Evolutionary conservation across 1,140 invertebrate genomes (phyloP).

Genomic region (Drosophila santomea): DNA sequence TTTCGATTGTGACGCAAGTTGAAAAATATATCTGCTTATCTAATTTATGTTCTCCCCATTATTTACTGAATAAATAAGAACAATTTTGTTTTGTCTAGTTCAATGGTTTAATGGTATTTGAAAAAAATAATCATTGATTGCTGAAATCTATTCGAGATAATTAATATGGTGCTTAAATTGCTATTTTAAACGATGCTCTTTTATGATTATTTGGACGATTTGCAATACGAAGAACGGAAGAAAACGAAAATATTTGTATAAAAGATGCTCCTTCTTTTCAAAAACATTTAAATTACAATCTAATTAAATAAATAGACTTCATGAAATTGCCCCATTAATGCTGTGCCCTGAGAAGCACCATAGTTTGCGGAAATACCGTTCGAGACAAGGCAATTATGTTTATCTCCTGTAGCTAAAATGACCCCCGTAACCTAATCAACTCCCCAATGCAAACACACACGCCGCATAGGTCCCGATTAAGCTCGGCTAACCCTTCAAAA

Average conservation of each 20-base stretch:
- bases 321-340: neutral
- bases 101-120: slow-evolving; percentile 4
- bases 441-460: slow-evolving; percentile 22
- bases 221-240: too few relatives aligned
- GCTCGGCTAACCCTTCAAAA: slow-evolving; percentile 43
- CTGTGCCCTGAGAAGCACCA: neutral
- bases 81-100: neutral
- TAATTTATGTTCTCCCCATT: slow-evolving; percentile 43
- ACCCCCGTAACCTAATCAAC: slow-evolving; percentile 47
- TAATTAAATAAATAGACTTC: slow-evolving; percentile 5
- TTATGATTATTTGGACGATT: neutral
- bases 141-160: neutral
- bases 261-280: neutral
- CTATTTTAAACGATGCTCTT: neutral
- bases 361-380: slow-evolving; percentile 17
- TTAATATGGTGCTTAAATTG: slow-evolving; percentile 8
- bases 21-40: slow-evolving; percentile 29
- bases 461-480: slow-evolving; percentile 18
- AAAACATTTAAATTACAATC: neutral
- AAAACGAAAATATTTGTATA: neutral
- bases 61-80: slow-evolving; percentile 37
- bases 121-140: slow-evolving; percentile 28
- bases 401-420: slow-evolving; percentile 41
- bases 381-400: slow-evolving; percentile 35
- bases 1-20: slow-evolving; percentile 26